Percentiles rank a stretch among this genome's conserved stretches.
Conservation (phyloP, 2,888 invertebrate species). For the Meliscaeva auricollis region DNA sequence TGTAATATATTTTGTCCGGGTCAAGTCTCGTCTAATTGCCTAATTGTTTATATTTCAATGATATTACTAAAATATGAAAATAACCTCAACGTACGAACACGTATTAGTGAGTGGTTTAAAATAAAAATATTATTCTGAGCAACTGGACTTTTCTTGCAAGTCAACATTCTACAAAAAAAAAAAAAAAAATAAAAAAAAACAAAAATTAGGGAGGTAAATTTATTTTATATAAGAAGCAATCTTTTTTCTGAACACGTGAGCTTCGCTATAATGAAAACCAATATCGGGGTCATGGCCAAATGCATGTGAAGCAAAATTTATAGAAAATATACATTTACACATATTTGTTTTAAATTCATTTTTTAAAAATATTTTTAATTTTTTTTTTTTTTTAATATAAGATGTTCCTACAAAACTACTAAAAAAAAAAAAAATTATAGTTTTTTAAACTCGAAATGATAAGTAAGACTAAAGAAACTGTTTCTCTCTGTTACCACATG, state of each 20-base stretch:
- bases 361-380: not conserved
- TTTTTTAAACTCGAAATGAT: not conserved
- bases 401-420: too few relatives aligned
- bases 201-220: not conserved
- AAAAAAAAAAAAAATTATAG: too few relatives aligned
- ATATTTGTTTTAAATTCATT: not conserved
- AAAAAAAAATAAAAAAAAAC: not conserved
- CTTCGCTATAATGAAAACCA: not conserved
- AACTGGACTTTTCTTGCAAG: too few relatives aligned
- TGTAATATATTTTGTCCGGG: too few relatives aligned
- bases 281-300: slow-evolving; percentile 8
- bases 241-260: not conserved
- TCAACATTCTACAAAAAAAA: too few relatives aligned
- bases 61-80: too few relatives aligned
- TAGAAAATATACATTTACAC: not conserved
- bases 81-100: too few relatives aligned
- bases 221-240: not conserved
- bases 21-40: too few relatives aligned
- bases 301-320: not conserved
- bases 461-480: not conserved
- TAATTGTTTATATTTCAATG: too few relatives aligned
- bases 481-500: slow-evolving; percentile 54
- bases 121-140: too few relatives aligned
- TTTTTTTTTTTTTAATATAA: not conserved
- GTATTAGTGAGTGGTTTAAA: too few relatives aligned